Evolutionary conservation across 2,888 invertebrate genomes (phyloP).

Genomic region (Podabrus alpinus): DNA sequence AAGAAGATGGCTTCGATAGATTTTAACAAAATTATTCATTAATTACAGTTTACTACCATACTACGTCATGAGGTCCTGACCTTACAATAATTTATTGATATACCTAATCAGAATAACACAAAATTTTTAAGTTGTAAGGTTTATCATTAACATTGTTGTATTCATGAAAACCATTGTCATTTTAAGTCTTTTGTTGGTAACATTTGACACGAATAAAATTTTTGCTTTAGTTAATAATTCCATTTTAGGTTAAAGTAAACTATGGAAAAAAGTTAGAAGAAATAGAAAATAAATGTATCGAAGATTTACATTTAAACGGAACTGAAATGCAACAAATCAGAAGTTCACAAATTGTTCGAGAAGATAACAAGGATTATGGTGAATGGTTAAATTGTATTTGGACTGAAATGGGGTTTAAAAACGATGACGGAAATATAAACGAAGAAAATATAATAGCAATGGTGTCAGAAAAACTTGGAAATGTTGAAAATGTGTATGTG

Average conservation of each 20-base stretch:
- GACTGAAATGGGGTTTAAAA: not conserved
- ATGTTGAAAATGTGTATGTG: not conserved
- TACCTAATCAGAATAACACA: not conserved
- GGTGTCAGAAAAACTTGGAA: not conserved
- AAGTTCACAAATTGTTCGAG: not conserved
- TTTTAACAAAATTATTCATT: not conserved
- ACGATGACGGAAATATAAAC: not conserved
- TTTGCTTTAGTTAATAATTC: not conserved
- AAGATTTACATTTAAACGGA: not conserved
- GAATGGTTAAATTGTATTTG: not conserved
- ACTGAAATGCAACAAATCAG: not conserved
- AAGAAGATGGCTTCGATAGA: not conserved
- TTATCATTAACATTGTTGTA: not conserved
- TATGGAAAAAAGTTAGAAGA: not conserved
- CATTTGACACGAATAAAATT: no score
- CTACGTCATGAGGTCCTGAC: not conserved
- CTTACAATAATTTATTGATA: not conserved
- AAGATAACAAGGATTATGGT: not conserved
- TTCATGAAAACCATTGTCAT: not conserved
- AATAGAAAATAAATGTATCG: not conserved
- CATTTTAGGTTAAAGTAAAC: not conserved
- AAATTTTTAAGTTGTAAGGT: not conserved
- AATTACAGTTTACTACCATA: not conserved
- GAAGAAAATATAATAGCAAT: not conserved
- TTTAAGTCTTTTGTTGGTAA: no score